Evolutionary conservation across 2,888 invertebrate genomes (phyloP), one percentile per base, ranked within the genome.

Genomic region (Hypselothyrea guttata): DNA sequence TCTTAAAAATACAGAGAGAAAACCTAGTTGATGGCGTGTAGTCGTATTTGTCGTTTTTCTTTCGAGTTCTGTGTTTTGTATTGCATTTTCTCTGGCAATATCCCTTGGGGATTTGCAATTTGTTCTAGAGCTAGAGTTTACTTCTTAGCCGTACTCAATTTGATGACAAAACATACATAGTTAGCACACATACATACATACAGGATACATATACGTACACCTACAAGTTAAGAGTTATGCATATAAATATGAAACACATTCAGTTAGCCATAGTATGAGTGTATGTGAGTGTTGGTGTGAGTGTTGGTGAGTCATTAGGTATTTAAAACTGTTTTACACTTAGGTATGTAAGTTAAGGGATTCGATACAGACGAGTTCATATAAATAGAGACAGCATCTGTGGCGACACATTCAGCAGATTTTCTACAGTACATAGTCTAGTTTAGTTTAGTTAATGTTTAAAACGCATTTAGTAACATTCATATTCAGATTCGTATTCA

Each of bases 101-200:
- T 68, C 49, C 56, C 65, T 69, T 35, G 38, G 58, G 63, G 44
- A 73, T 41, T 54, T 51, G 22, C 31, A 41, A 33, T 45, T 56
- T 34, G 22, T 44, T 60, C 49, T 47, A 53, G 51, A 47, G 55
- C 49, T 53, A 35, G 56, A 51, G 51, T 47, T 41, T 44, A 37
- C 60, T 58, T 48, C 46, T 52, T 68, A 59, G 2, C 37, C 9
- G 66, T 71, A 59, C 42, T 70, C 67, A 72, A 70, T 70, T 70
- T 64, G 71, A 74, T 66, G 84, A 79, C 76, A 75, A 65, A 79
- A 79, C 65, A 84, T 58, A 74, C 62, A 72, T 62, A 46, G 51
- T 75, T 44, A 65, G 40, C 22, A 46, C 15, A 66, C 46, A 52
- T 18, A 66, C 59, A 71, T 52, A 59, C 53, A 62, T 52, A 35